phyloP scores from a whole-genome alignment of 1,140 invertebrate species.

The Trichoplusia ni region DNA sequence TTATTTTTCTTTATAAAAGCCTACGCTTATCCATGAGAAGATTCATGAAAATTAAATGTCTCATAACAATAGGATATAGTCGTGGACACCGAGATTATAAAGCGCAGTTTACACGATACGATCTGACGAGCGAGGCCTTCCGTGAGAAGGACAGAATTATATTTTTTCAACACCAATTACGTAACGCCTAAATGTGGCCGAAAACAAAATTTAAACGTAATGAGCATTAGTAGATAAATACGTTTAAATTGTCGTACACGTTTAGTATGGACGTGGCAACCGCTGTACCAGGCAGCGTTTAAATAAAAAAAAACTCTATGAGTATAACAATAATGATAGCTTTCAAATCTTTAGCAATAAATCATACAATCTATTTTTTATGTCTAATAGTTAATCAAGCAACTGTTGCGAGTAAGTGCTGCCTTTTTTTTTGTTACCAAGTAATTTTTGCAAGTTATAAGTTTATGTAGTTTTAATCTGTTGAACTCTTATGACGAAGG shows the following conservation, averaged over 20 bases:
- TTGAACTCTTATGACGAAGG: not conserved
- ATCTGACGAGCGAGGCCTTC: slow-evolving; percentile 57
- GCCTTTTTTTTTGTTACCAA: slow-evolving; percentile 1
- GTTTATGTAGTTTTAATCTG: slow-evolving; percentile 8
- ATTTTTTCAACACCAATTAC: slow-evolving; percentile 77
- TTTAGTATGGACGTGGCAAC: slow-evolving; percentile 32
- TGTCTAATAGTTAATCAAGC: slow-evolving; percentile 25
- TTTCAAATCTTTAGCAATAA: slow-evolving; percentile 22
- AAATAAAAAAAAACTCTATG: no score
- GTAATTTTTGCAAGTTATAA: slow-evolving; percentile 21
- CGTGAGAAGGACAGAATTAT: slow-evolving; percentile 68
- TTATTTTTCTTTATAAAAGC: slow-evolving; percentile 40
- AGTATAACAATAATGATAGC: slow-evolving; percentile 27
- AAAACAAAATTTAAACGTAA: slow-evolving; percentile 56
- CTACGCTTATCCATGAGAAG: slow-evolving; percentile 42
- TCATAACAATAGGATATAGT: slow-evolving; percentile 51
- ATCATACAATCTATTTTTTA: slow-evolving; percentile 27
- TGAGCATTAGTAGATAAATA: slow-evolving; percentile 49
- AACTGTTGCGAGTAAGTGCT: slow-evolving; percentile 16
- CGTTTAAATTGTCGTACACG: slow-evolving; percentile 36
- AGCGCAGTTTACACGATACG: slow-evolving; percentile 69
- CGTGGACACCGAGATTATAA: slow-evolving; percentile 59
- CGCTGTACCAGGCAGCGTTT: not conserved
- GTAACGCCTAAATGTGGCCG: slow-evolving; percentile 68
- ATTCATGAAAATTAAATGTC: slow-evolving; percentile 67